A percentile compares a stretch with the other conserved stretches of the same genome.
phyloP scores from a whole-genome alignment of 2,888 invertebrate species.

The Sisyra nigra region DNA sequence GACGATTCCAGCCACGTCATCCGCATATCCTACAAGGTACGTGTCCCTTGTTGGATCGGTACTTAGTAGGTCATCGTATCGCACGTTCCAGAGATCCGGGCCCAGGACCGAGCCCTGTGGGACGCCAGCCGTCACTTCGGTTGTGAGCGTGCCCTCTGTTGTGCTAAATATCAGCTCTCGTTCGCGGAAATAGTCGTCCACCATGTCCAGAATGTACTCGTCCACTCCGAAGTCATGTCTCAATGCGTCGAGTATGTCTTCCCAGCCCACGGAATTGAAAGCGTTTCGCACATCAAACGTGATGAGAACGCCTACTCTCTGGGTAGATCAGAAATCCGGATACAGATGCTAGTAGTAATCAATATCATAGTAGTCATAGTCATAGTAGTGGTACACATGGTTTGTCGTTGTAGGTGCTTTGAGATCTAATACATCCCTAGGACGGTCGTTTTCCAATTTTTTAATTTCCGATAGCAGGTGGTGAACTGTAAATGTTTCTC shows the following conservation, averaged over 20 bases:
- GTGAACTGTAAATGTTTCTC: too few relatives aligned
- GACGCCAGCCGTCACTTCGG: not conserved
- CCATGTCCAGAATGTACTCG: not conserved
- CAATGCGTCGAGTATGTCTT: too few relatives aligned
- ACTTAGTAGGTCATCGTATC: not conserved
- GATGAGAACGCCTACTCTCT: too few relatives aligned
- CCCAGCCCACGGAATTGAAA: not conserved
- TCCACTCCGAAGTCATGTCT: not conserved
- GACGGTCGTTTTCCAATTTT: too few relatives aligned
- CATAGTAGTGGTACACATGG: too few relatives aligned
- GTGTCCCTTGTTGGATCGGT: not conserved
- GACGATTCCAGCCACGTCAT: not conserved
- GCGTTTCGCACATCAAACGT: too few relatives aligned
- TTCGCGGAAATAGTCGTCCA: not conserved
- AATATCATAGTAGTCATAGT: too few relatives aligned
- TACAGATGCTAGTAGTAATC: too few relatives aligned
- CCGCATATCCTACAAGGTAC: not conserved
- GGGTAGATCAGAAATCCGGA: too few relatives aligned
- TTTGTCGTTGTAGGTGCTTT: too few relatives aligned
- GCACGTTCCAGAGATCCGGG: not conserved
- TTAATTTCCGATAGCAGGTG: too few relatives aligned
- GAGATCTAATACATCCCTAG: too few relatives aligned
- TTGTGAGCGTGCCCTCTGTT: not conserved
- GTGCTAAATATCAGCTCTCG: not conserved
- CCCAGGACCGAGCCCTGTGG: not conserved